Evolutionary conservation across 2,888 invertebrate species (phyloP).

Genomic region (Morpho achilles): DNA sequence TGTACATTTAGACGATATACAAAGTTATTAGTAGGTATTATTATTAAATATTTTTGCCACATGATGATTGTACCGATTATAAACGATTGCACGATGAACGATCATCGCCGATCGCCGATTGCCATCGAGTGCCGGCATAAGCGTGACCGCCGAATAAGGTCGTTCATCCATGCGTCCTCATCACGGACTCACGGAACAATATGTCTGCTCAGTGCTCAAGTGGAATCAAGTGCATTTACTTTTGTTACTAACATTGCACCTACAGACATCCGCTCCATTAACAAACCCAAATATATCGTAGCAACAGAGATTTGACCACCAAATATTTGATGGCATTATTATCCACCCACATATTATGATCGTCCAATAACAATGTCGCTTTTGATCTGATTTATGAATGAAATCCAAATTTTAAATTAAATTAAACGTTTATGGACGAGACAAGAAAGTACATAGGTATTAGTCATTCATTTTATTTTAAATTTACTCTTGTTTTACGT

Average conservation of each 20-base stretch:
- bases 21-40: no score
- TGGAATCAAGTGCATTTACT: constrained; percentile 70
- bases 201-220: constrained; percentile 65
- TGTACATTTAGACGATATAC: no score
- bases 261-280: constrained; percentile 57
- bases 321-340: constrained; percentile 23
- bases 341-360: constrained; percentile 11
- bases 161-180: constrained; percentile 38
- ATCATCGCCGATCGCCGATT: no score
- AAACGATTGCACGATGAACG: no score
- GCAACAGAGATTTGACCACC: constrained; percentile 27
- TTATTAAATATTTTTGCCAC: no score
- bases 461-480: no score
- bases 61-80: no score
- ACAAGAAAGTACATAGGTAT: no score
- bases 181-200: constrained; percentile 41
- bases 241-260: constrained; percentile 55
- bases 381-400: background rate
- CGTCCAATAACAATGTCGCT: background rate
- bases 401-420: no score
- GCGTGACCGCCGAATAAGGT: background rate
- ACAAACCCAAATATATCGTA: constrained; percentile 37
- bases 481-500: no score
- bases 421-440: no score
- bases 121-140: no score